A percentile compares a stretch with the other conserved stretches of the same genome.
These are phyloP conservation scores for Drosophila mercatorum DNA, from an alignment of 2,888 invertebrate genomes.

Conservation along the genomic window DNA sequence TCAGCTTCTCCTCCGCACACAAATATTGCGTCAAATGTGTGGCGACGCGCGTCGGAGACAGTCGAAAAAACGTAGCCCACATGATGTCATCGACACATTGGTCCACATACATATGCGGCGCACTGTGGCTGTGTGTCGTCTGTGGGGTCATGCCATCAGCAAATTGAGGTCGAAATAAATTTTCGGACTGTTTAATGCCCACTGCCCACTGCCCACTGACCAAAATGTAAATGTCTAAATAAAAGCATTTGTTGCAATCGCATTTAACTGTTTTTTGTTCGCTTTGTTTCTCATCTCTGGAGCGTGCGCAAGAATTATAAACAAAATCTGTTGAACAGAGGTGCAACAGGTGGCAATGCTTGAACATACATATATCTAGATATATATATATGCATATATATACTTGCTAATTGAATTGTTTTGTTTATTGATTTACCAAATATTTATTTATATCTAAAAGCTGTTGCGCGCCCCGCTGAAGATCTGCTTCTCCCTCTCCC, in stretches of 20 bases:
- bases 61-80: conserved; percentile 64
- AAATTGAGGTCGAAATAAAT: conserved; percentile 73
- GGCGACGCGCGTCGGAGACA: conserved; percentile 16
- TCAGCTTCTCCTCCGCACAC: not conserved
- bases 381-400: not conserved
- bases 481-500: not conserved
- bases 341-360: conserved; percentile 56
- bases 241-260: conserved; percentile 38
- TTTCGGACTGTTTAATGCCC: conserved; percentile 68
- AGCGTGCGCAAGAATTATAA: conserved; percentile 26
- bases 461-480: not conserved
- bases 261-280: conserved; percentile 23
- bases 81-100: conserved; percentile 74
- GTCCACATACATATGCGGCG: conserved; percentile 53
- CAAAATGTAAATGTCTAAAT: conserved; percentile 39
- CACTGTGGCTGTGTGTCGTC: conserved; percentile 47
- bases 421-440: conserved; percentile 16
- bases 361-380: not conserved
- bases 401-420: conserved; percentile 6
- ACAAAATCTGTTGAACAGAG: conserved; percentile 30
- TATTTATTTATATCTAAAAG: conserved; percentile 8
- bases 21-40: conserved; percentile 62
- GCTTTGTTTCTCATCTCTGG: conserved; percentile 11
- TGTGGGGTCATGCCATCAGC: conserved; percentile 71
- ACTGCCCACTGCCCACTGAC: conserved; percentile 26